These are phyloP conservation scores for Cyrtorhinus lividipennis DNA, from an alignment of 1,140 invertebrate species.

Conservation along the genomic window DNA sequence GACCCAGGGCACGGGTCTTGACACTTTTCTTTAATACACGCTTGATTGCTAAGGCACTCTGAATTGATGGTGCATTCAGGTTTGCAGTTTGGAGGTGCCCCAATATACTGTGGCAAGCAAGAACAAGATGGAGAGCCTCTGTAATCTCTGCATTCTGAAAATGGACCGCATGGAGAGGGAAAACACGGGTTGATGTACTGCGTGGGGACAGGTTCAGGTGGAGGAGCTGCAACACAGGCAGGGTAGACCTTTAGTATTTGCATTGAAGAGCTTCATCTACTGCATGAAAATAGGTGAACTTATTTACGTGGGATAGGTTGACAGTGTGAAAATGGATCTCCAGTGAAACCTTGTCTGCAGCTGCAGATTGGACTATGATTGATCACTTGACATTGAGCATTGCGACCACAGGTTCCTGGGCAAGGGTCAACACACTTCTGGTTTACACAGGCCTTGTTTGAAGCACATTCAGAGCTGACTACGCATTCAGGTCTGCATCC, in stretches of 20 bases:
- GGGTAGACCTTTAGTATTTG: neutral
- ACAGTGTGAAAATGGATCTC: conserved; percentile 43
- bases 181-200: conserved; percentile 56
- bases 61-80: conserved; percentile 56
- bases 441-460: conserved; percentile 49
- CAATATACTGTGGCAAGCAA: conserved; percentile 52
- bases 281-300: no score
- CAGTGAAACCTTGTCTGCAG: conserved; percentile 38
- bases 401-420: conserved; percentile 50
- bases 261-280: neutral
- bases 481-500: conserved; percentile 48
- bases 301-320: conserved; percentile 28
- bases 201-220: conserved; percentile 41
- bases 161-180: conserved; percentile 56
- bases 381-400: conserved; percentile 56
- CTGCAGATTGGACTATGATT: conserved; percentile 47
- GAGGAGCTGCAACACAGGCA: conserved; percentile 22
- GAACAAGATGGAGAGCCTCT: conserved; percentile 47
- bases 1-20: conserved; percentile 59
- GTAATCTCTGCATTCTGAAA: conserved; percentile 50
- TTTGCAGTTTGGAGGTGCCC: conserved; percentile 57
- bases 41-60: conserved; percentile 53
- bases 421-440: conserved; percentile 52
- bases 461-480: conserved; percentile 47
- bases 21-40: conserved; percentile 60